Conservation (phyloP, 2,113 vertebrate genomes). For the Panurus biarmicus region DNA sequence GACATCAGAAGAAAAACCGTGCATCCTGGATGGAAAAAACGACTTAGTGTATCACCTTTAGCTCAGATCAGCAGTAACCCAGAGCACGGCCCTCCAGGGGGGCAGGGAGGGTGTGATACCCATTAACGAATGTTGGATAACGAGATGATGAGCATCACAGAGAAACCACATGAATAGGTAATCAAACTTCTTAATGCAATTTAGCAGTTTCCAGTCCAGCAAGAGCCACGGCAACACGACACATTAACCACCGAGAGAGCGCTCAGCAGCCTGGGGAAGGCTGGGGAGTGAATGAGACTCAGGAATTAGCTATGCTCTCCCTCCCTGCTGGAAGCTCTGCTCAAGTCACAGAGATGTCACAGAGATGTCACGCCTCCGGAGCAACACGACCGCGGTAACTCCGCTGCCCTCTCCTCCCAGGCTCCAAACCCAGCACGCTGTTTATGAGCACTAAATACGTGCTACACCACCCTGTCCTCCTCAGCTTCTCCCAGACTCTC, state of each 20-base stretch:
- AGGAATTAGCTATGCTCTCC: neutral
- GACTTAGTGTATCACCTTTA: neutral
- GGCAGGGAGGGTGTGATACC: neutral
- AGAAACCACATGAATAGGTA: conserved; percentile 7
- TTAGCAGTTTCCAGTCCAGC: conserved; percentile 13
- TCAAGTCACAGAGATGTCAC: neutral
- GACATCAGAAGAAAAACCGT: neutral
- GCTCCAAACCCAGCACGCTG: neutral
- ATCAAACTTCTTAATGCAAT: conserved; percentile 44
- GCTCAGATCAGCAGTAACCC: neutral
- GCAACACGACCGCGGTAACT: neutral
- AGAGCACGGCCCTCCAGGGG: neutral
- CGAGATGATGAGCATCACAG: neutral
- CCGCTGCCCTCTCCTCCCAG: neutral
- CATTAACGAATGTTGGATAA: neutral
- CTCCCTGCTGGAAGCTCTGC: neutral
- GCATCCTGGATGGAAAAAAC: neutral
- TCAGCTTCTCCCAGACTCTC: neutral
- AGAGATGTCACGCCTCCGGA: neutral
- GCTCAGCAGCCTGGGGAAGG: neutral
- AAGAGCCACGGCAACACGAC: neutral
- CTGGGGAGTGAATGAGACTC: neutral
- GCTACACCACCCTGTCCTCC: neutral
- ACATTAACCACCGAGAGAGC: neutral
- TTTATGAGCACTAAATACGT: neutral